A percentile compares a stretch with the other conserved stretches of the same genome.
Conservation (phyloP, 2,797 vertebrate genomes). For the Ciconia nigra region DNA sequence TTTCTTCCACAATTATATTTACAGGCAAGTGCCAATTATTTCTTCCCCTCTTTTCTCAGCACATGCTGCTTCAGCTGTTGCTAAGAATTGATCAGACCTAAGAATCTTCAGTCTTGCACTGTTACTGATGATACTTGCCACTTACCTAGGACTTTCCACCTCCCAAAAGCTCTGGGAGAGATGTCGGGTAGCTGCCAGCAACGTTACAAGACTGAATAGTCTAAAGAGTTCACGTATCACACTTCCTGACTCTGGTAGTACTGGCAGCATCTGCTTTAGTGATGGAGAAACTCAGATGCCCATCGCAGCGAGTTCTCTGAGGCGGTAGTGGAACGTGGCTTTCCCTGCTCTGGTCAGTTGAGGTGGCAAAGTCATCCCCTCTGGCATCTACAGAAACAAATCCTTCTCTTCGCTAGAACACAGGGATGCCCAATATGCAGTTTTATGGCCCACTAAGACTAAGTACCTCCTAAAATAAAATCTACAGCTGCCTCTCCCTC, state of each 20-base stretch:
- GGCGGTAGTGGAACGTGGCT: not conserved
- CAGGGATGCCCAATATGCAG: not conserved
- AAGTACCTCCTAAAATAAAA: not conserved
- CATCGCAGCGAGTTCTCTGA: not conserved
- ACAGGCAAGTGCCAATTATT: slow-evolving; percentile 32
- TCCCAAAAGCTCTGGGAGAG: not conserved
- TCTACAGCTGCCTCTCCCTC: not conserved
- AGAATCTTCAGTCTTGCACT: not conserved
- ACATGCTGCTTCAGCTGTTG: not conserved
- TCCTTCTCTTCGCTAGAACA: not conserved
- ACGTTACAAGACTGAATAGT: not conserved
- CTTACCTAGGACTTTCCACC: not conserved
- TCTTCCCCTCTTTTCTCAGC: not conserved
- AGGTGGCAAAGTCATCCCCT: not conserved
- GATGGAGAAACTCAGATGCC: not conserved
- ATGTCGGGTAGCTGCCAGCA: not conserved
- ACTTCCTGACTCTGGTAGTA: not conserved
- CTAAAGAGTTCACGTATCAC: not conserved
- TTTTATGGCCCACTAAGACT: not conserved
- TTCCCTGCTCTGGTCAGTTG: not conserved
- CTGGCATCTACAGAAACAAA: not conserved
- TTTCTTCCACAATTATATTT: slow-evolving; percentile 50
- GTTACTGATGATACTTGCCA: not conserved
- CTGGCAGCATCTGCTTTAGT: not conserved
- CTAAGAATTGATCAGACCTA: slow-evolving; percentile 2